A percentile compares a stretch with the other conserved stretches of the same genome.
phyloP scores from a whole-genome alignment of 2,113 vertebrate genomes.

The Paradisaea rubra region DNA sequence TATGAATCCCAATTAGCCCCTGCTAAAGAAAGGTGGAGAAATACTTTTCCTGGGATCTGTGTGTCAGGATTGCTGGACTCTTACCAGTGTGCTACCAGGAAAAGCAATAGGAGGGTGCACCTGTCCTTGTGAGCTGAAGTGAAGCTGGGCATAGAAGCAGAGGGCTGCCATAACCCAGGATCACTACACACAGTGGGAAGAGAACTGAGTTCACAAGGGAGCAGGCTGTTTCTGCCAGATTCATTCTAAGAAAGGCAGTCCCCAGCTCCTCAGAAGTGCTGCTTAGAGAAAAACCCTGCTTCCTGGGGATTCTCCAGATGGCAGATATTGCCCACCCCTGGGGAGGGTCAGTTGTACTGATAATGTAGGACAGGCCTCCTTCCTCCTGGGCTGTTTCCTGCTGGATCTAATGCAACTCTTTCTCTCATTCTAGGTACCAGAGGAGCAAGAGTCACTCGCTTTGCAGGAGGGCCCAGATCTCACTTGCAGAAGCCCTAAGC shows the following conservation, averaged over 20 bases:
- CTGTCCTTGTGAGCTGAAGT: not conserved
- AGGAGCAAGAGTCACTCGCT: constrained; percentile 74
- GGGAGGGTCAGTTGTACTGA: not conserved
- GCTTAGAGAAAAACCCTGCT: not conserved
- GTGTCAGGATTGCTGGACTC: not conserved
- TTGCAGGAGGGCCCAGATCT: constrained; percentile 75
- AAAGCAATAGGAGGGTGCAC: not conserved
- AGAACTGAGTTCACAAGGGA: not conserved
- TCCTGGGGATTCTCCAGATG: not conserved
- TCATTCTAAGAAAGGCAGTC: not conserved
- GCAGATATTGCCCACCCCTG: not conserved
- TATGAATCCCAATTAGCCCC: not conserved
- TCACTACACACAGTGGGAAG: not conserved
- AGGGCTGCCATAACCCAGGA: not conserved
- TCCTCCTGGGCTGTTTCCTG: not conserved
- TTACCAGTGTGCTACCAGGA: not conserved
- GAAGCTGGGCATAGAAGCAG: not conserved
- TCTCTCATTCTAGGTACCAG: constrained; percentile 75
- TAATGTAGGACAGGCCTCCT: not conserved
- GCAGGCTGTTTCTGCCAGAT: not conserved
- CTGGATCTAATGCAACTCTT: not conserved
- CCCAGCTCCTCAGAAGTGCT: not conserved
- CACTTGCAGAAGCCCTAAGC: constrained; percentile 72
- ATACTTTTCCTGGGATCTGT: not conserved
- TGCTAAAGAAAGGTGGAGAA: not conserved